Evolutionary conservation across 2,797 vertebrate species (phyloP), one percentile per base, ranked within the genome.

Genomic region (Cryptoprocta ferox): DNA sequence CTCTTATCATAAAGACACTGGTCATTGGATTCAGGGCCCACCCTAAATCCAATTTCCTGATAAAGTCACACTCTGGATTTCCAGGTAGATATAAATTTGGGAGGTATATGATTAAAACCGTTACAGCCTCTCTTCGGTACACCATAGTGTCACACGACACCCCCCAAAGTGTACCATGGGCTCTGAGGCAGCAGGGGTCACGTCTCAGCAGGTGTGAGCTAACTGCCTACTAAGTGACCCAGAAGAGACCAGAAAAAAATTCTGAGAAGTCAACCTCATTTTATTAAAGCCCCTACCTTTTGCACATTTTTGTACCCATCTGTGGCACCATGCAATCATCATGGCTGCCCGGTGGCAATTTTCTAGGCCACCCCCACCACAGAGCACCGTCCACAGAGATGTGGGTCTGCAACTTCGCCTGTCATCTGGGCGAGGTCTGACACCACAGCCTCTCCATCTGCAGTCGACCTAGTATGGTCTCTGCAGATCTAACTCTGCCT

Each of bases 281-380:
- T 8, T 14, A 35, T 18, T 30, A 3, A 37, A 59, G 35, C 19
- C 11, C 24, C 73, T n/a, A 6, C 39, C 6, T 32, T 14, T 11
- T 28, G 14, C 6, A 3, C 1, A 1, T 4, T 24, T 21, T 37
- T 59, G 32, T 10, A 0, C 59, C 13, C 1, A 7, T 2, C n/a
- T 21, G 6, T 28, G 70, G 14, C 32, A 15, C 19, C 35, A 61
- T n/a, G 39, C 26, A 35, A 35, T 18, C 66, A 56, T 56, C 0
- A 0, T 6, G 30, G 28, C 30, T 45, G n/a, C n/a, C 63, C 13
- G 8, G n/a, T 14, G 18, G 48, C n/a, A 12, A 35, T 14, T 9
- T 18, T 12, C 48, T 15, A 65, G 71, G 76, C 68, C 26, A 24
- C 50, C 32, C 18, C 18, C 28, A 6, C 15, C 28, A 16, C 30